Base-by-base conservation (phyloP, 2,888 invertebrate species). In the Miltochrista miniata region DNA sequence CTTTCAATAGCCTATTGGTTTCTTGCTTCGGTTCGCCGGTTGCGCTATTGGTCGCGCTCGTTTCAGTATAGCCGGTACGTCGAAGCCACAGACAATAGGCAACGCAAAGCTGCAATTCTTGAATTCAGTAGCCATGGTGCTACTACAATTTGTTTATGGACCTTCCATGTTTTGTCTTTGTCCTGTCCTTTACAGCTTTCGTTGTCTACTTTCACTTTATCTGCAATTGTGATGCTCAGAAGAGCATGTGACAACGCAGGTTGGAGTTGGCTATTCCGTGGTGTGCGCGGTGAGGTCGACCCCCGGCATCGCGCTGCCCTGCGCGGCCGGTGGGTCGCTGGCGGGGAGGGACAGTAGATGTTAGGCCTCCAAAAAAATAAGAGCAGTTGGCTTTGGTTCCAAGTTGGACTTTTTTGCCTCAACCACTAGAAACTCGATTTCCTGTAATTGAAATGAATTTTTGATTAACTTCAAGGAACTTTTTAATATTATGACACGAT, bases 351-450 rank as follows among this genome's bases (percentile, higher is more conserved):
- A 95, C 90, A 95, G 95, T 94, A 95, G 95, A 94, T 96, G 96
- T 96, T 96, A 97, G 95, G 96, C 96, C 93, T 97, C 97, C 92
- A 97, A 92, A 92, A 97, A 97, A 90, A 97, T 96, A 62, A 97
- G 92, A 68, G 97, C 97, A 76, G 97, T 97, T 68, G 97, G 97
- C 92, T 97, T 97, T 74, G 96, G 97, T 92, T 97, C 97, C 89
- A 96, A 93, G 88, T 97, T 97, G 75, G 96, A 96, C 90, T 97
- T 97, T 91, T 97, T 97, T 70, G 97, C 97, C 92, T 97, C 97
- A 64, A 97, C 95, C 69, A 98, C 98, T 79, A 98, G 94, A 92
- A 98, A 97, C 92, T 98, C 97, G 88, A 98, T 97, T 82, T 97
- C 96, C 87, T 94, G 94, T n/a, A 80, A 76, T 56, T 38, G 12